phyloP scores from a whole-genome alignment of 2,797 vertebrate genomes.

The Cygnus olor region DNA sequence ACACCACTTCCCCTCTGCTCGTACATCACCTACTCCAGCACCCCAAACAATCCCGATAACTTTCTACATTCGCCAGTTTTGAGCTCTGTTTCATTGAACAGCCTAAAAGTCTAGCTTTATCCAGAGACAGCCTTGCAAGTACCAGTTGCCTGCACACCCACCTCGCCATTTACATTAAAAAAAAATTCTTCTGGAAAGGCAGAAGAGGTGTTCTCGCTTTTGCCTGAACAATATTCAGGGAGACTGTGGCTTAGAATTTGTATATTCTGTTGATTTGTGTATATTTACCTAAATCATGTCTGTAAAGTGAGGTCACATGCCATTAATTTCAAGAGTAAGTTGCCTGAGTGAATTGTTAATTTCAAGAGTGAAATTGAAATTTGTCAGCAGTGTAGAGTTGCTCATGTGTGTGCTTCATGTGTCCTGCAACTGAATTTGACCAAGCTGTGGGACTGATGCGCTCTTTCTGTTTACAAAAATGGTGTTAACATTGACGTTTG shows the following conservation, averaged over 20 bases:
- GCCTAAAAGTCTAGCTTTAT: neutral
- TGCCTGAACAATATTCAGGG: neutral
- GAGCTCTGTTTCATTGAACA: neutral
- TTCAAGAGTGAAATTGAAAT: neutral
- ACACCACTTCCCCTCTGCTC: neutral
- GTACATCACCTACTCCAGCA: neutral
- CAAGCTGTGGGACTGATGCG: neutral
- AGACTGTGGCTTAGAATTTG: neutral
- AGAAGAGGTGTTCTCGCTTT: neutral
- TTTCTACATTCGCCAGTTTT: neutral
- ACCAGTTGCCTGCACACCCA: neutral
- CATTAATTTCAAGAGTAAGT: neutral
- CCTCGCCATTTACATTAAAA: neutral
- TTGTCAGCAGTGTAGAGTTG: neutral
- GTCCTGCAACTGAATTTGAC: neutral
- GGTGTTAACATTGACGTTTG: neutral
- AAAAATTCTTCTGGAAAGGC: neutral
- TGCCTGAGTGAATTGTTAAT: accelerated
- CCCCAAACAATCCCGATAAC: neutral
- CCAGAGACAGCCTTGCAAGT: neutral
- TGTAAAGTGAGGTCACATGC: neutral
- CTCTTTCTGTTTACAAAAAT: neutral
- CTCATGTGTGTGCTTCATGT: accelerated
- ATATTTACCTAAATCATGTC: neutral
- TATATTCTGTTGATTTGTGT: neutral